These are phyloP conservation scores for Drosophila willistoni DNA, from an alignment of 1,140 invertebrate genomes.

Conservation along the genomic window DNA sequence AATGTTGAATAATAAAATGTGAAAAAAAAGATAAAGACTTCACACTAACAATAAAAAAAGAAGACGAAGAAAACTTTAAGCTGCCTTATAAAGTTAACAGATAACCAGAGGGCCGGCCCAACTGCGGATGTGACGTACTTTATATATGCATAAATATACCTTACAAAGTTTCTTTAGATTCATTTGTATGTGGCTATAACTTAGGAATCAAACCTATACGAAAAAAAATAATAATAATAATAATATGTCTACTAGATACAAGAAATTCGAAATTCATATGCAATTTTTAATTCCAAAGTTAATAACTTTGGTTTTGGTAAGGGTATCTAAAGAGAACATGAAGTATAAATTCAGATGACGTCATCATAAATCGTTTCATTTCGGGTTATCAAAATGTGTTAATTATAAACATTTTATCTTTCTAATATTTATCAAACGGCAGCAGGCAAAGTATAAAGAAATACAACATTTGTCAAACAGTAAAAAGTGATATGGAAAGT, in stretches of 20 bases:
- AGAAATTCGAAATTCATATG: too few relatives aligned
- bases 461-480: not conserved
- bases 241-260: too few relatives aligned
- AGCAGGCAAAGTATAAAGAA: conserved; percentile 9
- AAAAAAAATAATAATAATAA: too few relatives aligned
- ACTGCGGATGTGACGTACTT: conserved; percentile 2
- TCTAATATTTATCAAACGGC: conserved; percentile 27
- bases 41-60: conserved; percentile 17
- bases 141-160: too few relatives aligned
- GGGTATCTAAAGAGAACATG: not conserved
- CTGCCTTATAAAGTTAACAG: conserved; percentile 41
- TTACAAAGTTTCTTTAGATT: not conserved
- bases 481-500: conserved; percentile 30
- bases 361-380: conserved; percentile 29
- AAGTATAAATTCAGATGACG: conserved; percentile 12
- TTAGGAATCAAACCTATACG: too few relatives aligned
- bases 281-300: too few relatives aligned
- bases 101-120: conserved; percentile 22
- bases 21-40: conserved; percentile 20
- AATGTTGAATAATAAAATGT: conserved; percentile 47
- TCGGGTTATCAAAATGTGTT: conserved; percentile 28
- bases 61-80: conserved; percentile 19
- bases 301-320: too few relatives aligned
- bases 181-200: too few relatives aligned
- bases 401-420: conserved; percentile 32